Conservation (phyloP, 2,888 invertebrate species). For the Elysia crispata region DNA sequence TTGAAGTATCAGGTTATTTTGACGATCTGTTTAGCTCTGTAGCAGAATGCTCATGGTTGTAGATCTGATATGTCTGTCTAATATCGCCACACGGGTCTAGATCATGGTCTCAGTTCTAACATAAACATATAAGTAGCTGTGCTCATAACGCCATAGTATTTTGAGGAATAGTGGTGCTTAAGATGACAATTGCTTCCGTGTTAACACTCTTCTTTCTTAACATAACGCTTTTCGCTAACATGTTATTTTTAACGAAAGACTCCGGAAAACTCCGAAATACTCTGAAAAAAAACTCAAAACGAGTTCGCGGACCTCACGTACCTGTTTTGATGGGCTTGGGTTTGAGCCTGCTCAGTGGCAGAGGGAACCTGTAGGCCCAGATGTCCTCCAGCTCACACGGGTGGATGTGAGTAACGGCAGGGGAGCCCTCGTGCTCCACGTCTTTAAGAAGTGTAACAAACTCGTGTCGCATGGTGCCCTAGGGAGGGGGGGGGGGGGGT, state of each 20-base stretch:
- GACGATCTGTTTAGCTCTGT: too few relatives aligned
- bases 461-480: conserved; percentile 55
- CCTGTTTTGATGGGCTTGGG: conserved; percentile 64
- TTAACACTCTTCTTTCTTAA: neutral
- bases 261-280: conserved; percentile 1
- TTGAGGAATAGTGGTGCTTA: too few relatives aligned
- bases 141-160: too few relatives aligned
- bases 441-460: conserved; percentile 60
- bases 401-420: conserved; percentile 57
- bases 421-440: conserved; percentile 48
- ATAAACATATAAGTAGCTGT: too few relatives aligned
- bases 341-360: conserved; percentile 65
- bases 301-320: conserved; percentile 12
- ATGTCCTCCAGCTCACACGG: conserved; percentile 70
- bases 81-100: too few relatives aligned
- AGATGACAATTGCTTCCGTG: too few relatives aligned
- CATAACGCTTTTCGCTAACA: too few relatives aligned
- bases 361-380: conserved; percentile 67
- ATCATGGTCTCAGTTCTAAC: too few relatives aligned
- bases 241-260: too few relatives aligned
- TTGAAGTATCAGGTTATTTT: too few relatives aligned
- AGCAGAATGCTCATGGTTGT: too few relatives aligned
- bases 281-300: neutral
- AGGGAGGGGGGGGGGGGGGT: neutral
- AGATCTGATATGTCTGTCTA: too few relatives aligned